Evolutionary conservation across 2,797 vertebrate species (phyloP).

Genomic region (Chlorospingus flavigularis): DNA sequence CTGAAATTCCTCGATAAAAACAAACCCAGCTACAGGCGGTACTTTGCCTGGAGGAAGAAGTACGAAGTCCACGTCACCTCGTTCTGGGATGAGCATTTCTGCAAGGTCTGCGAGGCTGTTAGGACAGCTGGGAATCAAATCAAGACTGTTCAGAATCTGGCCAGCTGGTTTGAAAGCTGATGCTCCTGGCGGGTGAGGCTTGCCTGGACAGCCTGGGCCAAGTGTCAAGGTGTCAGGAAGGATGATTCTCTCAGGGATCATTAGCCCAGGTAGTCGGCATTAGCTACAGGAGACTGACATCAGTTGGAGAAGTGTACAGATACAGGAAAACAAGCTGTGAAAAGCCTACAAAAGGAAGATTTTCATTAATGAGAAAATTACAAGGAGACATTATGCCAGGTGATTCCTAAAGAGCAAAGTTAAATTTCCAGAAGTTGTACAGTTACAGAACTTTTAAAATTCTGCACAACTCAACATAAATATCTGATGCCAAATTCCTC

Average conservation of each 20-base stretch:
- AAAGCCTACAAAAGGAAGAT: neutral
- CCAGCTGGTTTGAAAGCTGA: slow-evolving; percentile 78
- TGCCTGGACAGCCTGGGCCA: neutral
- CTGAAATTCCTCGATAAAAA: slow-evolving; percentile 81
- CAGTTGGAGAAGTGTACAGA: neutral
- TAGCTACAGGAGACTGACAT: neutral
- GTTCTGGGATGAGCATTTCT: slow-evolving; percentile 90
- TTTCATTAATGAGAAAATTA: neutral
- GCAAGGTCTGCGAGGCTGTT: slow-evolving; percentile 79
- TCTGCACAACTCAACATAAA: neutral
- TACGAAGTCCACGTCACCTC: slow-evolving; percentile 77
- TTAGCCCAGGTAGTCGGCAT: neutral
- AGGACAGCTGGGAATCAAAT: slow-evolving; percentile 16
- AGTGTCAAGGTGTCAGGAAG: accelerated
- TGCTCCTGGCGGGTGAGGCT: neutral
- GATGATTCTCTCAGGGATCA: accelerated
- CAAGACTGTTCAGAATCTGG: slow-evolving; percentile 69
- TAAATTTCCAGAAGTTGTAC: neutral
- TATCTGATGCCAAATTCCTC: neutral
- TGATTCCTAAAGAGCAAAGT: neutral
- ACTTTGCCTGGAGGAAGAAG: slow-evolving; percentile 86
- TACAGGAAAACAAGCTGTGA: neutral
- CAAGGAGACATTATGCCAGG: neutral
- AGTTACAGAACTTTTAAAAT: neutral
- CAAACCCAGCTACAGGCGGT: slow-evolving; percentile 74